Conservation (phyloP, 2,888 invertebrate genomes). For the Eristalis intricaria region DNA sequence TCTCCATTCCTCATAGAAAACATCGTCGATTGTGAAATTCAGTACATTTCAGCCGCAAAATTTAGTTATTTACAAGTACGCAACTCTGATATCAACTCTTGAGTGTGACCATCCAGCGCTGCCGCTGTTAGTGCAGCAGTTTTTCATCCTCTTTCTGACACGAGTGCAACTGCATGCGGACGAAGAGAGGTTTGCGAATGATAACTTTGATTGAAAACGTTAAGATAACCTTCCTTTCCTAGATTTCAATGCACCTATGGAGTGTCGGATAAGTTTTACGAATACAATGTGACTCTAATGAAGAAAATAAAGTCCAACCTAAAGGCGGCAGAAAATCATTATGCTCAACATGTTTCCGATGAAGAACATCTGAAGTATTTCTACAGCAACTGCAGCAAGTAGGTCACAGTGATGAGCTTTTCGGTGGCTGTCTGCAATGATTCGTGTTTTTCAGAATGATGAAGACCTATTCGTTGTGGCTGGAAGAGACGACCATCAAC, state of each 20-base stretch:
- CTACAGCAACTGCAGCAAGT: slow-evolving; percentile 80
- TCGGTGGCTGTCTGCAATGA: background rate
- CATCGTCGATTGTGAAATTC: slow-evolving; percentile 83
- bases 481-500: slow-evolving; percentile 89
- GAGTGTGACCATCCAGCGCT: slow-evolving; percentile 86
- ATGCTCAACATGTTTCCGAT: slow-evolving; percentile 81
- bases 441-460: slow-evolving; percentile 82
- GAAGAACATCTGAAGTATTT: slow-evolving; percentile 78
- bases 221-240: background rate
- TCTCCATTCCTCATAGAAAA: slow-evolving; percentile 82
- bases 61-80: slow-evolving; percentile 88
- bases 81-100: slow-evolving; percentile 87
- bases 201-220: background rate
- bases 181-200: slow-evolving; percentile 74
- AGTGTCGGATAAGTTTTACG: slow-evolving; percentile 89
- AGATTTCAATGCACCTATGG: slow-evolving; percentile 81
- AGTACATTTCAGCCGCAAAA: slow-evolving; percentile 83
- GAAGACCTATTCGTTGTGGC: slow-evolving; percentile 87
- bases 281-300: slow-evolving; percentile 86
- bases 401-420: slow-evolving; percentile 10
- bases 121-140: slow-evolving; percentile 89
- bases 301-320: slow-evolving; percentile 87
- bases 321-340: slow-evolving; percentile 84
- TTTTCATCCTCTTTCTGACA: slow-evolving; percentile 87
- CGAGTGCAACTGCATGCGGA: slow-evolving; percentile 82